phyloP scores from a whole-genome alignment of 2,113 vertebrate genomes.

The Semnopithecus entellus region DNA sequence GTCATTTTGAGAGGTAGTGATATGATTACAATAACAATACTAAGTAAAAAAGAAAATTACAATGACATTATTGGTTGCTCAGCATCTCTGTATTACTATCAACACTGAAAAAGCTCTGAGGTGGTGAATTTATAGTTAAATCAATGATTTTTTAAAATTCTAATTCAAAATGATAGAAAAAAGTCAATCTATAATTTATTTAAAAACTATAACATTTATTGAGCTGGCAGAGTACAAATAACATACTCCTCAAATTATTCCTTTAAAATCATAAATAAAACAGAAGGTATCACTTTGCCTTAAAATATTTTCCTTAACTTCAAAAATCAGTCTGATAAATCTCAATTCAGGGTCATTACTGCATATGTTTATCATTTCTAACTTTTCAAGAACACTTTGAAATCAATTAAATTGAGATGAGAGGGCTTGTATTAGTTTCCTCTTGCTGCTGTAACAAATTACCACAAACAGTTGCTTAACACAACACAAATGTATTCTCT shows the following conservation, averaged over 20 bases:
- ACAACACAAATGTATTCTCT: background rate
- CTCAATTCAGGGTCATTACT: background rate
- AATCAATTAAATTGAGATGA: background rate
- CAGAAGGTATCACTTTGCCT: background rate
- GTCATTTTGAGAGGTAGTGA: background rate
- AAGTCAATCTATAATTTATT: background rate
- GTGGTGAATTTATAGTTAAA: background rate
- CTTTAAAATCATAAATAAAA: background rate
- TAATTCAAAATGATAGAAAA: background rate
- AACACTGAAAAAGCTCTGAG: background rate
- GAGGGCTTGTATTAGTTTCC: background rate
- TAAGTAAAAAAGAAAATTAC: background rate
- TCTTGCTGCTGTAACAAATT: background rate
- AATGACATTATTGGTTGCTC: background rate
- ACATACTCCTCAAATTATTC: background rate
- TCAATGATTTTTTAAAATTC: background rate
- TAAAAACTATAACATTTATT: background rate
- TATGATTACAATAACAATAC: background rate
- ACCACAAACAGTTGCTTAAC: background rate
- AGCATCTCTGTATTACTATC: background rate
- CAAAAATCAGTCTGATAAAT: slow-evolving; percentile 1
- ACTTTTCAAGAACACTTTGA: background rate
- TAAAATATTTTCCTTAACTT: background rate
- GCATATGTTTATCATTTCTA: background rate
- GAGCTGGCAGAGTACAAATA: background rate